Conservation (phyloP, 2,797 vertebrate species). For the Telmatherina bonti region DNA sequence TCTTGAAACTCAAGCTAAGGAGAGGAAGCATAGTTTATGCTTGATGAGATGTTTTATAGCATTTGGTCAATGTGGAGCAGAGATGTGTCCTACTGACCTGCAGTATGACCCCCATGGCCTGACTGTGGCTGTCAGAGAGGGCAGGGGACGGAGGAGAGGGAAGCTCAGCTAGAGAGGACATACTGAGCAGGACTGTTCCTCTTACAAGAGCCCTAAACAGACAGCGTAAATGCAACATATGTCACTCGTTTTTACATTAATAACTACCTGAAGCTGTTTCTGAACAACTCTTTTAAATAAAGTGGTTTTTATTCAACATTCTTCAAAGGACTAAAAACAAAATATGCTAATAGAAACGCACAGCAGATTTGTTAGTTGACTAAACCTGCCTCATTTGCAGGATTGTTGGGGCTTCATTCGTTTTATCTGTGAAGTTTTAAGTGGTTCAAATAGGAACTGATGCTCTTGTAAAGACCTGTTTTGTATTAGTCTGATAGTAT, state of each 20-base stretch:
- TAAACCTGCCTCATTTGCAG: not conserved
- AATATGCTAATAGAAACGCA: not conserved
- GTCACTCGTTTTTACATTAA: too few relatives aligned
- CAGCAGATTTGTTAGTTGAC: not conserved
- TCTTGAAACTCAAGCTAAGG: constrained; percentile 75
- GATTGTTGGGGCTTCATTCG: not conserved
- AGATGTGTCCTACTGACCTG: constrained; percentile 67
- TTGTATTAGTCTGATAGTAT: too few relatives aligned
- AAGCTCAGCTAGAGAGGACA: constrained; percentile 63
- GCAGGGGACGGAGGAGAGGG: constrained; percentile 67
- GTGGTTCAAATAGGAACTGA: not conserved
- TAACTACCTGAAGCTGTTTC: not conserved
- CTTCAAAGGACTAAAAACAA: not conserved
- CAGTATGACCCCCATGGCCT: constrained; percentile 71
- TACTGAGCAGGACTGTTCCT: constrained; percentile 77
- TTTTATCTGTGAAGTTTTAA: too few relatives aligned
- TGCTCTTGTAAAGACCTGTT: too few relatives aligned
- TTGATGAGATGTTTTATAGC: not conserved
- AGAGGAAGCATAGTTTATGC: not conserved
- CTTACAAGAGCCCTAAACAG: constrained; percentile 66
- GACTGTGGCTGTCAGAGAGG: constrained; percentile 74
- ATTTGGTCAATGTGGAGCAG: constrained; percentile 37
- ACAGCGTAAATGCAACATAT: not conserved
- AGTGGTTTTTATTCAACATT: not conserved
- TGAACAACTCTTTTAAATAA: not conserved